A percentile compares a stretch with the other conserved stretches of the same genome.
phyloP scores from a whole-genome alignment of 2,888 invertebrate genomes.

The Philaethria dido region DNA sequence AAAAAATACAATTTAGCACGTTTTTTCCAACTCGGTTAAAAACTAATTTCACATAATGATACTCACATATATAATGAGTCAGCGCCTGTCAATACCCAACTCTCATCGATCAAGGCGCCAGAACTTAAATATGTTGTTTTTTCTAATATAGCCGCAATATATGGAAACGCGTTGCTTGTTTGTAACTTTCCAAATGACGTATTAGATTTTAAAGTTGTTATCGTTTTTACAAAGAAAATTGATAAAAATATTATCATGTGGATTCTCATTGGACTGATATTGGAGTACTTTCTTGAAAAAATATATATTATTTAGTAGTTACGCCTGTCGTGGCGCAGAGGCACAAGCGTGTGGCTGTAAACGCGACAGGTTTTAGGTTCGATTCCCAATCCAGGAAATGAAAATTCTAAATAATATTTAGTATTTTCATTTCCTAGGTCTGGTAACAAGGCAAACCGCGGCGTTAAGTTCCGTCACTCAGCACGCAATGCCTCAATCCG shows the following conservation, averaged over 20 bases:
- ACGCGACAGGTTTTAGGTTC: too few relatives aligned
- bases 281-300: neutral
- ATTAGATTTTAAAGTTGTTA: conserved; percentile 6
- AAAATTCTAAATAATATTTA: too few relatives aligned
- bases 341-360: too few relatives aligned
- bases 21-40: too few relatives aligned
- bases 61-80: conserved; percentile 65
- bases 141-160: conserved; percentile 65
- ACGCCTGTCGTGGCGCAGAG: too few relatives aligned
- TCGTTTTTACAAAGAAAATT: neutral
- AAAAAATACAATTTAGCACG: too few relatives aligned
- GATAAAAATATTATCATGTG: neutral
- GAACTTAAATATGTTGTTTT: conserved; percentile 61
- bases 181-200: conserved; percentile 3
- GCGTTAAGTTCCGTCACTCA: too few relatives aligned
- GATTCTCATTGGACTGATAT: neutral
- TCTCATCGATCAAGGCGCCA: conserved; percentile 65
- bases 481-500: too few relatives aligned
- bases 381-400: too few relatives aligned
- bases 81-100: conserved; percentile 70
- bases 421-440: too few relatives aligned
- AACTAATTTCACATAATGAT: conserved; percentile 4
- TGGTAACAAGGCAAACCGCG: too few relatives aligned
- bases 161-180: conserved; percentile 59
- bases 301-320: too few relatives aligned